These are phyloP conservation scores for Helicoverpa assulta DNA, from an alignment of 2,888 invertebrate genomes.

Conservation along the genomic window DNA sequence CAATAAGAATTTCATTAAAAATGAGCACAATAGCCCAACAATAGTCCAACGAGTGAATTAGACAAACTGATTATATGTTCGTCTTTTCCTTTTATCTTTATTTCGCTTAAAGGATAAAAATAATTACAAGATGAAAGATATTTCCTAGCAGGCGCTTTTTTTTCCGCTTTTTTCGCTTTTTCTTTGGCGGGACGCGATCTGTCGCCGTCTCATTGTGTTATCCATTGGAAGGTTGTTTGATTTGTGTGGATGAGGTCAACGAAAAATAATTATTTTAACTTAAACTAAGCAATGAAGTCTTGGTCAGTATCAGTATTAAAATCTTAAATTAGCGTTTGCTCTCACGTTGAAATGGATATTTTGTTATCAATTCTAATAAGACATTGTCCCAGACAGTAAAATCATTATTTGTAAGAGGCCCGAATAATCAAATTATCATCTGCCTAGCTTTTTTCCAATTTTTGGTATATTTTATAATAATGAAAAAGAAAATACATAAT, in stretches of 20 bases:
- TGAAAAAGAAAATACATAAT: no score
- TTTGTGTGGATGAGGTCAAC: constrained; percentile 63
- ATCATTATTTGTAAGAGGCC: no score
- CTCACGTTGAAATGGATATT: no score
- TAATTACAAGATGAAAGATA: constrained; percentile 90
- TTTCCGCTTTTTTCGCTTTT: constrained; percentile 74
- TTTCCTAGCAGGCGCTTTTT: constrained; percentile 73
- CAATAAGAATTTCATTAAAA: constrained; percentile 68
- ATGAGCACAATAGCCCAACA: constrained; percentile 67
- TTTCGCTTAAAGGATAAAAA: constrained; percentile 89
- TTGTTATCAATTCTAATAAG: no score
- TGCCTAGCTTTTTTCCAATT: no score
- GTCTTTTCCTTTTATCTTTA: constrained; percentile 79
- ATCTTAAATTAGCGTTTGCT: no score
- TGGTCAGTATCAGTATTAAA: no score
- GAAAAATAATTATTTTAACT: no score
- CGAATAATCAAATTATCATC: no score
- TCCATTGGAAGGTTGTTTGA: constrained; percentile 74
- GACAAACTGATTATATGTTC: constrained; percentile 85
- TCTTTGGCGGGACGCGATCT: constrained; percentile 80
- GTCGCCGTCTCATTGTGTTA: constrained; percentile 82
- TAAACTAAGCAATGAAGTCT: no score
- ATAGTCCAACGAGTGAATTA: constrained; percentile 74
- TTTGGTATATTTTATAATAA: no score
- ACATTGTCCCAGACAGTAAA: no score